Evolutionary conservation across 2,888 invertebrate genomes (phyloP).

Genomic region (Diadegma fenestrale): DNA sequence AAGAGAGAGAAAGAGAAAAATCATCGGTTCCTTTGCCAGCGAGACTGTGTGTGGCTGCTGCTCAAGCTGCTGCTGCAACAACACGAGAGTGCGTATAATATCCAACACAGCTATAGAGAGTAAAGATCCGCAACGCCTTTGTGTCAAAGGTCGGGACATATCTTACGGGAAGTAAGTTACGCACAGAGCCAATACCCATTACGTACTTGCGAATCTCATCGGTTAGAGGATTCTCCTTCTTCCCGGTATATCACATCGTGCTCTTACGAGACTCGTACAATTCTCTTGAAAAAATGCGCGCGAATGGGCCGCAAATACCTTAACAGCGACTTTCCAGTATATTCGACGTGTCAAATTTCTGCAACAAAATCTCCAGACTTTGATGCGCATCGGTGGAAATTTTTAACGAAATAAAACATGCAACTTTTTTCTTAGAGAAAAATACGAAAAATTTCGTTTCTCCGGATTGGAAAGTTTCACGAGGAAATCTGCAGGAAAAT

Average conservation of each 20-base stretch:
- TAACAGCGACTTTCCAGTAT: slow-evolving; percentile 16
- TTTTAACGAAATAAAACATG: neutral
- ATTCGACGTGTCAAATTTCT: slow-evolving; percentile 9
- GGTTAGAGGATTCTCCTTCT: slow-evolving; percentile 35
- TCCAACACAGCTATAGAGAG: slow-evolving; percentile 47
- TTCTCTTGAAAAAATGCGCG: neutral
- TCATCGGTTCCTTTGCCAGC: slow-evolving; percentile 58
- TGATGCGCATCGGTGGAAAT: neutral
- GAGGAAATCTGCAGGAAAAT: neutral
- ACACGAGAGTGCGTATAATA: slow-evolving; percentile 38
- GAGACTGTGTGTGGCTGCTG: slow-evolving; percentile 47
- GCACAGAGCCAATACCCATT: slow-evolving; percentile 72
- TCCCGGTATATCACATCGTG: slow-evolving; percentile 13
- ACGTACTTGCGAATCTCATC: slow-evolving; percentile 69
- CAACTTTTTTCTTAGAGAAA: neutral
- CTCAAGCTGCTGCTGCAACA: slow-evolving; percentile 22
- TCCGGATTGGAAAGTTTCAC: too few relatives aligned
- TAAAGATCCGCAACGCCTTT: slow-evolving; percentile 62
- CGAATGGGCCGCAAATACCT: slow-evolving; percentile 4
- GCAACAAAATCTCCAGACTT: neutral
- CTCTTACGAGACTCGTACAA: slow-evolving; percentile 11
- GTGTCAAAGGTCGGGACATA: slow-evolving; percentile 73
- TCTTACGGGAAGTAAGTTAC: slow-evolving; percentile 73
- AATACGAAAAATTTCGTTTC: neutral
- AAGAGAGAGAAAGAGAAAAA: slow-evolving; percentile 11